Evolutionary conservation across 2,888 invertebrate species (phyloP), one percentile per base, ranked within the genome.

Genomic region (Catocala fraxini): DNA sequence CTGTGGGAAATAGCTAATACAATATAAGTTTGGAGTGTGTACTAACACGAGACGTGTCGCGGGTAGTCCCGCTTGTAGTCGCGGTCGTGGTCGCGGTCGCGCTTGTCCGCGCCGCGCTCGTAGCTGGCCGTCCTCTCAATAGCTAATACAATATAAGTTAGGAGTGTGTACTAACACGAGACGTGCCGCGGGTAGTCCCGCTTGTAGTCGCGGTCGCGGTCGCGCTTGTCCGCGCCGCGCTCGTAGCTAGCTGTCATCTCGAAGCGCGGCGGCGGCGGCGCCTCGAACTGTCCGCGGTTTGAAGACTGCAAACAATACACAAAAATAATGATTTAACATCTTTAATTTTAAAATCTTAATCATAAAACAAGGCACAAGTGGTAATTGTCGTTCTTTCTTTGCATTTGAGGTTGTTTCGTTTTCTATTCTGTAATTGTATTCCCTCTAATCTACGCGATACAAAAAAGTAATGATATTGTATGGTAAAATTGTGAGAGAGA

Each of bases 231-330:
- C 0, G 82, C 67, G 68, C 86, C 82, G 73, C 94, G 92, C 42
- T 94, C 94, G 80, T 93, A 91, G 71, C 74, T 80, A 5, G 92
- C 82, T 6, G 90, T 73, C 81, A 94, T 80, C 76, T 95, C 95
- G 84, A 95, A 95, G 47, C 95, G 94, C 41, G 95, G 95, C 65
- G 95, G 95, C 55, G 95, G 95, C 47, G 95, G 95, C 51, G 95
- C 93, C 75, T 95, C 95, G 76, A 95, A 95, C 80, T 93, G 95
- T 39, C 91, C 75, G 13, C 91, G 87, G 60, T 82, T 88, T 2
- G 91, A 88, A 5, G 90, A 77, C 91, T 92, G 80, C 5, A 61
- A 39, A 61, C 13, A 52, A 34, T 15, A 46, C 33, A 48, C 25
- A 11, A 25, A 25, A 25, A 25, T 25, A 25, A 25, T 25, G 25